Evolutionary conservation across 2,113 vertebrate genomes (phyloP).

Genomic region (Tinamus guttatus): DNA sequence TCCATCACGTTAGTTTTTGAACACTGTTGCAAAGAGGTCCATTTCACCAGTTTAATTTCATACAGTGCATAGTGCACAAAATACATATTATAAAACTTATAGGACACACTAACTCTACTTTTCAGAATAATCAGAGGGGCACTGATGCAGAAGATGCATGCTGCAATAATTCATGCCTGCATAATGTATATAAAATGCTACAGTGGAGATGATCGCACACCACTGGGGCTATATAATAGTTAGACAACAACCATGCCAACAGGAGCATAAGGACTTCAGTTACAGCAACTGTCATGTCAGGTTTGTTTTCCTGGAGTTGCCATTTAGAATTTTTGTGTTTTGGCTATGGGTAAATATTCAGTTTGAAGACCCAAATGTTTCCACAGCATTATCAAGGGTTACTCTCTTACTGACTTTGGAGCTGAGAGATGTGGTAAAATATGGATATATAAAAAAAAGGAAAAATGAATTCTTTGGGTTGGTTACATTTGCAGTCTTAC

Average conservation of each 20-base stretch:
- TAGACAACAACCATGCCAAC: neutral
- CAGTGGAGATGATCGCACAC: neutral
- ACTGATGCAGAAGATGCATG: neutral
- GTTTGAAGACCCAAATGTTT: neutral
- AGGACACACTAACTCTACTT: neutral
- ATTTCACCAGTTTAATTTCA: neutral
- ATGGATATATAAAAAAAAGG: neutral
- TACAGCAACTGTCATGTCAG: neutral
- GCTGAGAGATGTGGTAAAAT: neutral
- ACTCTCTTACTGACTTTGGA: neutral
- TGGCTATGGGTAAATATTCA: neutral
- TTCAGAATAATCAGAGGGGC: neutral
- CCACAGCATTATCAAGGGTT: neutral
- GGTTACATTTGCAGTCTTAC: neutral
- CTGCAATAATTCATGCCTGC: neutral
- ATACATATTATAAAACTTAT: neutral
- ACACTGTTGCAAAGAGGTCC: neutral
- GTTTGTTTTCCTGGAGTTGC: neutral
- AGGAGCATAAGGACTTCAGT: neutral
- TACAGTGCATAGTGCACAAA: neutral
- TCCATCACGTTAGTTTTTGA: neutral
- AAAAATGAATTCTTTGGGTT: rapidly evolving
- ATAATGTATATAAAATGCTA: neutral
- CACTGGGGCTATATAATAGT: neutral
- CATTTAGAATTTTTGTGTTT: neutral